A percentile compares a stretch with the other conserved stretches of the same genome.
Evolutionary conservation across 2,888 invertebrate genomes (phyloP).

Genomic region (Pollenia amentaria): DNA sequence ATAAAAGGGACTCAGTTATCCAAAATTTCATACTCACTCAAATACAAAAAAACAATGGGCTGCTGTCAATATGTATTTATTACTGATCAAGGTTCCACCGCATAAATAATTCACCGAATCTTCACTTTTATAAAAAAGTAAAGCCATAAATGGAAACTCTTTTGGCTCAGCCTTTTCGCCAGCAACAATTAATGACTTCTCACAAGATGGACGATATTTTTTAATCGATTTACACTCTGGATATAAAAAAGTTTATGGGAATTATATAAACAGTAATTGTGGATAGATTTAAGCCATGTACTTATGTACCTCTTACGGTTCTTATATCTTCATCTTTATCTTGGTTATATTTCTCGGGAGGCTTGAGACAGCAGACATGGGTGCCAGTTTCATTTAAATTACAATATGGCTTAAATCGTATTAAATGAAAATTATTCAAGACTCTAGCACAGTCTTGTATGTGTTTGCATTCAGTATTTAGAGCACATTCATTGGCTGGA

Average conservation of each 20-base stretch:
- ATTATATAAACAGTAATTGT: background rate
- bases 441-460: constrained; percentile 44
- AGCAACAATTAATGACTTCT: constrained; percentile 71
- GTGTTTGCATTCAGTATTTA: constrained; percentile 62
- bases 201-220: constrained; percentile 20
- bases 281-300: background rate
- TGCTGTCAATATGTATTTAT: constrained; percentile 86
- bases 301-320: constrained; percentile 54
- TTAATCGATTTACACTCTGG: constrained; percentile 56
- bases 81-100: constrained; percentile 86
- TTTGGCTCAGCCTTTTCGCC: constrained; percentile 75
- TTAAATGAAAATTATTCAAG: constrained; percentile 35
- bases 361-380: constrained; percentile 60
- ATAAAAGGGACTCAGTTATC: background rate
- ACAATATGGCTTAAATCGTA: constrained; percentile 47
- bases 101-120: constrained; percentile 83
- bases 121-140: constrained; percentile 72
- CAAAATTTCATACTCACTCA: constrained; percentile 41
- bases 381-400: constrained; percentile 43
- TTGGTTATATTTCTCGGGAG: constrained; percentile 54
- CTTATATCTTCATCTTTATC: constrained; percentile 53
- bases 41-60: constrained; percentile 85
- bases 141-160: constrained; percentile 80
- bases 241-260: background rate
- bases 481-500: constrained; percentile 62